Evolutionary conservation across 2,888 invertebrate species (phyloP), one percentile per base, ranked within the genome.

Genomic region (Mesoligia furuncula): DNA sequence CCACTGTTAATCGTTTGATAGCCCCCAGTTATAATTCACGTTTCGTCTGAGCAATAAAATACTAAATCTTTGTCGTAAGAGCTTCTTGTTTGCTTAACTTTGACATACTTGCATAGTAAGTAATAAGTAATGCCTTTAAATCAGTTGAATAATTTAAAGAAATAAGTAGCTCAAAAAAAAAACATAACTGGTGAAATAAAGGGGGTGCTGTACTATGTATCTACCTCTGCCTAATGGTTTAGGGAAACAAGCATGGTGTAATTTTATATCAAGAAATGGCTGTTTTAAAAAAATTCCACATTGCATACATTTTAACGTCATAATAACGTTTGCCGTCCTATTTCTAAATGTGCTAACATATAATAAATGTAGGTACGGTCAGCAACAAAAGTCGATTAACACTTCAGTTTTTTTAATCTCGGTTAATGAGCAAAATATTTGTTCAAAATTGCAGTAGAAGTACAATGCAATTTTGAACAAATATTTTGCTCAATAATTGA

Each of bases 1-100:
- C 68, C n/a, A 36, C 39, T 9, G 31, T 70, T 80, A 81, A 88
- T 82, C 68, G 75, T 78, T 84, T 87, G 66, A 84, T 85, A 64
- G 66, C 69, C 67, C 71, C 67, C 73, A 85, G 83, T 87, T 83
- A 75, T 85, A 67, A 76, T 42, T 84, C 67, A 75, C 80, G 71
- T 74, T 81, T 69, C 77, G 62, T 72, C 66, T 61, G 11, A 42
- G 77, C 75, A 78, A 85, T 81, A 73, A 79, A 77, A 80, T 59
- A 57, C 13, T 64, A 67, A 65, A 72, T 80, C 31, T 71, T 82
- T 71, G 74, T 77, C 64, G 70, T 62, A 75, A 75, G 66, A 67
- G 70, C 51, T 42, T 69, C 79, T 80, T 80, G 62, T 80, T 72
- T 20, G 39, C 73, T 57, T 51, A 75, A 76, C 39, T 73, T 70